These are phyloP conservation scores for Apodemus sylvaticus DNA, from an alignment of 2,113 vertebrate species.

Conservation along the genomic window DNA sequence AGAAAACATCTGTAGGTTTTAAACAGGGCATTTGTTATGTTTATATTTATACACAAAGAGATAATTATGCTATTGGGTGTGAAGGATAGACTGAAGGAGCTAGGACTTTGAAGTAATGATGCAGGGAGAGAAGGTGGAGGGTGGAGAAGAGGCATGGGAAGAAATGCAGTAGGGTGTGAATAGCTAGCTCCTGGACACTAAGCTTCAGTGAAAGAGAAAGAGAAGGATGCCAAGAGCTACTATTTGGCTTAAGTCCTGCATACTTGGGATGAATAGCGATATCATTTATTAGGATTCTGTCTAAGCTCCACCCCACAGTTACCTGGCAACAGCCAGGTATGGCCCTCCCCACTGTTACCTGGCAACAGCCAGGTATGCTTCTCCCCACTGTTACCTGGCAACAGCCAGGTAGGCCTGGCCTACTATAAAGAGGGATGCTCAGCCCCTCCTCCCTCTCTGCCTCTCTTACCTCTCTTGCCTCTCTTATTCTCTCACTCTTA, in stretches of 20 bases:
- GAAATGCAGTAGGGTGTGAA: not conserved
- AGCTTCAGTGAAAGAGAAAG: not conserved
- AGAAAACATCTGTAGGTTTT: not conserved
- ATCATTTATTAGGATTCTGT: not conserved
- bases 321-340: no score
- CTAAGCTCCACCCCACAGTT: no score
- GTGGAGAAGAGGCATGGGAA: not conserved
- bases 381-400: no score
- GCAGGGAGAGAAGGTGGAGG: not conserved
- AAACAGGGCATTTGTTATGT: not conserved
- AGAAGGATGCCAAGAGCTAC: not conserved
- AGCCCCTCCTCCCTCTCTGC: no score
- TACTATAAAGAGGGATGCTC: no score
- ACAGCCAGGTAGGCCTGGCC: no score
- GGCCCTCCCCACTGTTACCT: no score
- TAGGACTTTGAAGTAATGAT: not conserved
- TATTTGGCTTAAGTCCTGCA: not conserved
- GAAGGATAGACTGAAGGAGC: not conserved
- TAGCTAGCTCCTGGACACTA: not conserved
- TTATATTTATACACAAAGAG: constrained; percentile 1
- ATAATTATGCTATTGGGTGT: constrained; percentile 3
- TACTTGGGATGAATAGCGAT: not conserved
- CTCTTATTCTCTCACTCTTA: no score
- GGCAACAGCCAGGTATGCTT: no score
- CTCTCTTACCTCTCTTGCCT: no score